Percentiles rank a stretch among this genome's conserved stretches.
These are phyloP conservation scores for Anguilla marmorata DNA, from an alignment of 2,797 vertebrate genomes.

Conservation along the genomic window DNA sequence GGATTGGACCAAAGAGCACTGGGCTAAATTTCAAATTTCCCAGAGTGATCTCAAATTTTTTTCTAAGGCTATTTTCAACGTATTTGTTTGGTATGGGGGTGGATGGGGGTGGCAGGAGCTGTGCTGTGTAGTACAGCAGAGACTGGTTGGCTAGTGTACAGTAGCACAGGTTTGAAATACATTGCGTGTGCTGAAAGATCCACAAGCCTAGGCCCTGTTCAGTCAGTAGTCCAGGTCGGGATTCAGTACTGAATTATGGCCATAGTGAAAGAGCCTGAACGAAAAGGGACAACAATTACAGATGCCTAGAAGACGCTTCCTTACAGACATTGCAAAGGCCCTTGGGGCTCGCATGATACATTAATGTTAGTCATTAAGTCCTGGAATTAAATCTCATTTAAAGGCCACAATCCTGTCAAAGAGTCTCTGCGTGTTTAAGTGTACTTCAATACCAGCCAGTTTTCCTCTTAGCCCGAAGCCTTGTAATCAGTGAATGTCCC, in stretches of 20 bases:
- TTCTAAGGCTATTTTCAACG: not conserved
- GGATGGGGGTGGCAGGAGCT: not conserved
- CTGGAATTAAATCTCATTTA: not conserved
- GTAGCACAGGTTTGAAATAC: not conserved
- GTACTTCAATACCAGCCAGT: not conserved
- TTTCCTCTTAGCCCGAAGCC: not conserved
- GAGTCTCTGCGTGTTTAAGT: not conserved
- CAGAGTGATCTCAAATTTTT: not conserved
- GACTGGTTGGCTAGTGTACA: not conserved
- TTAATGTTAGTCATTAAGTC: conserved; percentile 1
- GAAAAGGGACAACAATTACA: not conserved
- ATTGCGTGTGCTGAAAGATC: not conserved
- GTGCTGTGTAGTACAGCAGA: not conserved
- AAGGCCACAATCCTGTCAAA: not conserved
- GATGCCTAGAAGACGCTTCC: not conserved
- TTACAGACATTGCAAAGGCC: not conserved
- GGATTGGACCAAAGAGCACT: not conserved
- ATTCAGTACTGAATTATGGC: not conserved
- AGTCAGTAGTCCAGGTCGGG: not conserved
- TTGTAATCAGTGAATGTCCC: not conserved
- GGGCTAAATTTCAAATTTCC: not conserved
- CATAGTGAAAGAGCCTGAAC: not conserved
- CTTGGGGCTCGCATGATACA: not conserved
- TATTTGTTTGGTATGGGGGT: not conserved
- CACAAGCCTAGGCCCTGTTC: not conserved